Evolutionary conservation across 2,113 vertebrate species (phyloP), one percentile per base, ranked within the genome.

Genomic region (Phrynosoma platyrhinos): DNA sequence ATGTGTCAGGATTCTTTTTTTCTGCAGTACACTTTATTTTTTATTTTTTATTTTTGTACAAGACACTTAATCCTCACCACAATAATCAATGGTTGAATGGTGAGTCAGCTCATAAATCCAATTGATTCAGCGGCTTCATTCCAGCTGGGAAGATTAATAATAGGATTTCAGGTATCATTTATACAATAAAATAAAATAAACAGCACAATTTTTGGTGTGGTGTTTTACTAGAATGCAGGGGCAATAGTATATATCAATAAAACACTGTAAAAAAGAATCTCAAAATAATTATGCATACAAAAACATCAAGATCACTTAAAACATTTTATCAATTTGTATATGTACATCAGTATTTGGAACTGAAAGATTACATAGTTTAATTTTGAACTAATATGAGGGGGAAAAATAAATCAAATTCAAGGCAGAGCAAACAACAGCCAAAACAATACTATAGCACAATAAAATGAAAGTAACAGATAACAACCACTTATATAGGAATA

Each of bases 181-280:
- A 0, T 27, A 1, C 5, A 87, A 77, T 91, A 92, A 93, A 94
- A 91, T 20, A 47, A 3, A 47, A 47, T 47, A 47, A 47, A 47
- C 86, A 78, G 88, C 81, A 92, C 5, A 2, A 23, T 77, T 77
- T 47, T 47, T 0, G 2, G 40, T 40, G 9, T 42, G 9, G 8
- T 47, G 47, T 53, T 53, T 30, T 52, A 27, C 25, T 23, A 53
- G 25, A 9, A 52, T 27, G 2, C 21, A 78, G 47, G 25, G 30
- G 47, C 1, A 6, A n/a, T 30, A 53, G 27, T 25, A 53, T 75
- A 12, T 18, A 58, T 58, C 18, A 4, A 32, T 32, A n/a, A 79
- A 79, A 79, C 30, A 58, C 52, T 55, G 7, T 21, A 18, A 27
- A 52, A 47, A 78, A 52, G 23, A 78, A 78, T 52, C 21, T 76